These are phyloP conservation scores for Lasioglossum marginatum DNA, from an alignment of 2,888 invertebrate species.

Conservation along the genomic window DNA sequence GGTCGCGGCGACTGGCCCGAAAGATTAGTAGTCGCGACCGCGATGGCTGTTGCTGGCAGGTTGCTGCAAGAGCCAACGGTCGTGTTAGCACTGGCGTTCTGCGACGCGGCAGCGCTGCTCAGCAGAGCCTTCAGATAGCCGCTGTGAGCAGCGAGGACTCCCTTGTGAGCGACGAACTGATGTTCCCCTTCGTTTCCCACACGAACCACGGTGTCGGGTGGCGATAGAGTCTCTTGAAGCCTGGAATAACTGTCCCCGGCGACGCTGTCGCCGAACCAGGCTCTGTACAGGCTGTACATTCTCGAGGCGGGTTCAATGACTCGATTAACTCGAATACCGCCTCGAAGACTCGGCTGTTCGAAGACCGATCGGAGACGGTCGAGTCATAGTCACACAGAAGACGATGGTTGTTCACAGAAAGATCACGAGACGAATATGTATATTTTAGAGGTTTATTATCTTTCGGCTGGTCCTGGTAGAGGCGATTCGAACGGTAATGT, in stretches of 20 bases:
- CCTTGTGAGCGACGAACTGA: conserved; percentile 89
- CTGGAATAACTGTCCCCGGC: conserved; percentile 74
- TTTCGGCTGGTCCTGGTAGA: not conserved
- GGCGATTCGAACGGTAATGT: not conserved
- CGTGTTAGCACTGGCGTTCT: conserved; percentile 49
- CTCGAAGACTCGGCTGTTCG: not conserved
- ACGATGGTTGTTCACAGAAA: not conserved
- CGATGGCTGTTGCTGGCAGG: conserved; percentile 44
- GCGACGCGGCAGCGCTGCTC: conserved; percentile 69
- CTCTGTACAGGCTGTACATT: conserved; percentile 85
- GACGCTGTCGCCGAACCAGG: conserved; percentile 82
- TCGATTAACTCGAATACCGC: not conserved
- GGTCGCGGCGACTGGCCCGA: conserved; percentile 59
- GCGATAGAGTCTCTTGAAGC: conserved; percentile 82
- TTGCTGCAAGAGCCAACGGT: conserved; percentile 36
- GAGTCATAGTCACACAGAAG: not conserved
- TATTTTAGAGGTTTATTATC: not conserved
- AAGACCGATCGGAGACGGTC: not conserved
- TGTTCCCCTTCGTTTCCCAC: conserved; percentile 88
- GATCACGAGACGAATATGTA: not conserved
- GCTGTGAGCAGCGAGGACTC: conserved; percentile 89
- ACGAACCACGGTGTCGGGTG: conserved; percentile 88
- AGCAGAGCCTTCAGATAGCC: conserved; percentile 90
- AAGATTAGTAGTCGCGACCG: conserved; percentile 39
- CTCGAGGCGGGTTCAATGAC: not conserved